Conservation (phyloP, 64 coral and sea anemone species). For the Platygyra sinensis region DNA sequence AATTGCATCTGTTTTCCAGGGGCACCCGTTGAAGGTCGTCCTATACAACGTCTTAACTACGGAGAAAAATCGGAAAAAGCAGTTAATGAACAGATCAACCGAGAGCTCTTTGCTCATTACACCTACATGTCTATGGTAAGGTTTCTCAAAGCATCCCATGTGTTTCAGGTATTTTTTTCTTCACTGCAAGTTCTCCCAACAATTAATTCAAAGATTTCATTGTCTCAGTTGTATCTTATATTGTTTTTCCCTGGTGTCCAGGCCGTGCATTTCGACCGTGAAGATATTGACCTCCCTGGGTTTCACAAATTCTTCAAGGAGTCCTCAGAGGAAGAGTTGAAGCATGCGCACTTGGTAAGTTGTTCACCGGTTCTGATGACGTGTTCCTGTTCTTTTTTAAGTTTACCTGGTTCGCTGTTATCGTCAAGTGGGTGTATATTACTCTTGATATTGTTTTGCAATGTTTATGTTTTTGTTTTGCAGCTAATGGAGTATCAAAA, state of each 20-base stretch:
- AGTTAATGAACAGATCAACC: constrained; percentile 73
- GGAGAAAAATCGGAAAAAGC: neutral
- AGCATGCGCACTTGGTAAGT: constrained; percentile 74
- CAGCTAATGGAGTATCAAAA: constrained; percentile 81
- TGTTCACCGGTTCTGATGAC: neutral
- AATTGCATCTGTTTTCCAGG: neutral
- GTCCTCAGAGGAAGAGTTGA: constrained; percentile 72
- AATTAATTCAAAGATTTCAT: neutral
- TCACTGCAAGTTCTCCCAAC: neutral
- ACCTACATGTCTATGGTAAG: constrained; percentile 82
- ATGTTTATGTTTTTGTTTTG: neutral
- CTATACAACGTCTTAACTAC: neutral
- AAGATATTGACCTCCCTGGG: constrained; percentile 75
- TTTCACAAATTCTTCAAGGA: constrained; percentile 88
- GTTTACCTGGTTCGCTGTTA: too few species aligned
- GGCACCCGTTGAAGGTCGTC: neutral
- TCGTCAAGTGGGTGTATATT: too few species aligned
- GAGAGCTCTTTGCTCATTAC: constrained; percentile 72
- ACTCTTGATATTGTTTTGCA: too few species aligned
- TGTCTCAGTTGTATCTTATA: neutral
- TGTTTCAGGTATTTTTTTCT: neutral
- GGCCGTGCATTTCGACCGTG: constrained; percentile 84
- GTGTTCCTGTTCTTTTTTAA: neutral
- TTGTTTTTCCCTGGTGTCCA: neutral
- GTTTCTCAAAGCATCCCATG: neutral